Conservation (phyloP, 2,888 invertebrate species). For the Nymphalis c-album region DNA sequence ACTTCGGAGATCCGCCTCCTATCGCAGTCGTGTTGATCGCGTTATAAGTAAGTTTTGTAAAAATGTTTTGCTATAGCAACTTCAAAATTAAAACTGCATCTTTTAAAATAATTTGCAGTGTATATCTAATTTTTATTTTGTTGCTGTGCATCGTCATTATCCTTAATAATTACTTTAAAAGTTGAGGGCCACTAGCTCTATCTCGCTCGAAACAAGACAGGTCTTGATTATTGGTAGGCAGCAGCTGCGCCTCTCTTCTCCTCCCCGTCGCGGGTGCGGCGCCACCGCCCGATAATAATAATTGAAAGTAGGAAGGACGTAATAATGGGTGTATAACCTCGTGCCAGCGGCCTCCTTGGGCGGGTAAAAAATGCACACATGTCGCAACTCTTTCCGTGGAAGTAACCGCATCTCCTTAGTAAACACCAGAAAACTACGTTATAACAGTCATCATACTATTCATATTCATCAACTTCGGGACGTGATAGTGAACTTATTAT, state of each 20-base stretch:
- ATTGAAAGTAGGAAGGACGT: constrained; percentile 82
- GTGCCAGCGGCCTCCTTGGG: constrained; percentile 82
- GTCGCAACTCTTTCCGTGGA: constrained; percentile 61
- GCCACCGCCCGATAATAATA: constrained; percentile 81
- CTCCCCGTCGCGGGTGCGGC: constrained; percentile 78
- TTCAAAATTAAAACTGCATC: constrained; percentile 9
- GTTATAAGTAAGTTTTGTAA: constrained; percentile 48
- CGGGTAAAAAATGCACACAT: constrained; percentile 81
- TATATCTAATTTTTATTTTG: constrained; percentile 12
- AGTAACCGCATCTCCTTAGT: constrained; percentile 52
- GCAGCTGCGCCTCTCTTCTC: constrained; percentile 82
- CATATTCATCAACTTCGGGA: background rate
- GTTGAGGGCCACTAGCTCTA: constrained; percentile 52
- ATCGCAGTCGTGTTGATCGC: constrained; percentile 69
- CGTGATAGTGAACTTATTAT: background rate
- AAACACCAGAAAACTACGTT: constrained; percentile 55
- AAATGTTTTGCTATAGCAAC: constrained; percentile 18
- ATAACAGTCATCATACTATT: background rate
- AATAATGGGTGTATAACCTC: constrained; percentile 82
- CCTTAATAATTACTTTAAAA: constrained; percentile 8
- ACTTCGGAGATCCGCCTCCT: constrained; percentile 79
- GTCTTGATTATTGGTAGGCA: constrained; percentile 82
- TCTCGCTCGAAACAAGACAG: constrained; percentile 69
- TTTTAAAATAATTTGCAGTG: constrained; percentile 7
- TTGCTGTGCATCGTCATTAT: background rate